These are phyloP conservation scores for Caenorhabditis zanzibari DNA, from an alignment of 2,888 invertebrate genomes.

Conservation along the genomic window DNA sequence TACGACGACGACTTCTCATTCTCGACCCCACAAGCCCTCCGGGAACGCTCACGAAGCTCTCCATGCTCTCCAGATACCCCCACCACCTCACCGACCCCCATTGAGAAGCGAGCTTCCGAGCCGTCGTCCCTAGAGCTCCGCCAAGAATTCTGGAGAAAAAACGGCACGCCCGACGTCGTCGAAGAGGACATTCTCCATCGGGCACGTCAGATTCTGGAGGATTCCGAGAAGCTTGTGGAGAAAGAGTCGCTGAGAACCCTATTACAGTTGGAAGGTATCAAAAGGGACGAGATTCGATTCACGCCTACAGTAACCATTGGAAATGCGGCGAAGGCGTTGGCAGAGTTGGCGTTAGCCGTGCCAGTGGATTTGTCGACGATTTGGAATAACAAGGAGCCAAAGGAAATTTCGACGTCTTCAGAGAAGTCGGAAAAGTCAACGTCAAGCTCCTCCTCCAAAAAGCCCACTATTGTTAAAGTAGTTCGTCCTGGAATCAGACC, in stretches of 20 bases:
- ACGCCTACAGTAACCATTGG: conserved; percentile 72
- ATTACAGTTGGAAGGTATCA: conserved; percentile 63
- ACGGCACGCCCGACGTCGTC: conserved; percentile 68
- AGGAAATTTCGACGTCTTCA: conserved; percentile 12
- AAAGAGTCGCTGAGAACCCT: conserved; percentile 67
- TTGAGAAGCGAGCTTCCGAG: conserved; percentile 67
- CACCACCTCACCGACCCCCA: not conserved
- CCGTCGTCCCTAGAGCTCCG: conserved; percentile 65
- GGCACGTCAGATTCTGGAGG: conserved; percentile 56
- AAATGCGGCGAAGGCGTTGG: conserved; percentile 72
- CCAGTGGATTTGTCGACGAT: conserved; percentile 68
- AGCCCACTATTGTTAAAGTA: conserved; percentile 69
- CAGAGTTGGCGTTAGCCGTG: conserved; percentile 71
- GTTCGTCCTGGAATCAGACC: conserved; percentile 61
- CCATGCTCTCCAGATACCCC: conserved; percentile 62
- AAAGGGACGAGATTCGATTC: conserved; percentile 62
- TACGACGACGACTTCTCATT: conserved; percentile 73
- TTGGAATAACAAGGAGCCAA: conserved; percentile 36
- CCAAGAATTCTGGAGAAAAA: conserved; percentile 59
- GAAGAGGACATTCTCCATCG: conserved; percentile 68
- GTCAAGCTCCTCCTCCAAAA: conserved; percentile 12
- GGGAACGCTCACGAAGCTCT: conserved; percentile 66
- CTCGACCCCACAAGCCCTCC: conserved; percentile 60
- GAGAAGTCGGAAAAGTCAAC: conserved; percentile 11
- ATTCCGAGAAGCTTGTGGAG: conserved; percentile 66